Conservation (phyloP, 2,888 invertebrate species). For the Spilarctia lutea region DNA sequence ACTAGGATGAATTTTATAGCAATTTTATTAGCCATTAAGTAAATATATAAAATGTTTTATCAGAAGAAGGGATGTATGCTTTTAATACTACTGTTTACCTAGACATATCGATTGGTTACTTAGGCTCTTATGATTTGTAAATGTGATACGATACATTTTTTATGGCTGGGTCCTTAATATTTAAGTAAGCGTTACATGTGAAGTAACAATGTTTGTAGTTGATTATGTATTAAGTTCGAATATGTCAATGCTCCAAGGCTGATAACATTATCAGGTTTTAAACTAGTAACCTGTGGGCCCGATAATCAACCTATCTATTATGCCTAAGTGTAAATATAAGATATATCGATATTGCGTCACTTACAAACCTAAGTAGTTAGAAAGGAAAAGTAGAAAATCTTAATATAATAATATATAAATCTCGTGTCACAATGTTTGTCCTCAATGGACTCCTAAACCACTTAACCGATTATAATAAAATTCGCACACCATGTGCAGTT, state of each 20-base stretch:
- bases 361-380: not conserved
- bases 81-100: not conserved
- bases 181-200: not conserved
- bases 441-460: too few relatives aligned
- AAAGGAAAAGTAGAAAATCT: too few relatives aligned
- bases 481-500: too few relatives aligned
- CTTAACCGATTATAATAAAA: too few relatives aligned
- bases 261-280: not conserved
- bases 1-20: too few relatives aligned
- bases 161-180: not conserved
- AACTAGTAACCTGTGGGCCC: not conserved
- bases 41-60: not conserved
- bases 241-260: not conserved
- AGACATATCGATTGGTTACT: not conserved
- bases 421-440: too few relatives aligned
- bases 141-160: not conserved
- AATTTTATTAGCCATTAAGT: not conserved
- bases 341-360: not conserved
- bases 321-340: not conserved
- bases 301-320: not conserved
- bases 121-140: not conserved
- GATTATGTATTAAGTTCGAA: not conserved
- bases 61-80: not conserved
- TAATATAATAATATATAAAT: too few relatives aligned
- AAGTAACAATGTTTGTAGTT: not conserved